Percentiles rank a stretch among this genome's conserved stretches.
These are phyloP conservation scores for Lacanobia oleracea DNA, from an alignment of 2,888 invertebrate species.

Conservation along the genomic window DNA sequence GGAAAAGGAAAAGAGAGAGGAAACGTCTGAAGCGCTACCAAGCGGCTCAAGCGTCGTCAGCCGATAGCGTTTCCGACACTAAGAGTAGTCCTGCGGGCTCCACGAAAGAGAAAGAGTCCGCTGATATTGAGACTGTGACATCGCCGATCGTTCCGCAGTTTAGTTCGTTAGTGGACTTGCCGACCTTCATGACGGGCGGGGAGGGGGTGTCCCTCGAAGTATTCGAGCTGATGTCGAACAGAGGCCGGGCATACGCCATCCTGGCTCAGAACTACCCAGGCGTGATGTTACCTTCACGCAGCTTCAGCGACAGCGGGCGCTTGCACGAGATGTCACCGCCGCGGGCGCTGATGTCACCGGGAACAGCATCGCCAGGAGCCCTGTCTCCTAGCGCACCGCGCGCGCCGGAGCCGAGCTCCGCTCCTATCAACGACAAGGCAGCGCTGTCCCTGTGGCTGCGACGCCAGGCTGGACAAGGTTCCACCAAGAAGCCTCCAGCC, in stretches of 20 bases:
- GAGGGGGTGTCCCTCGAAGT: conserved; percentile 95
- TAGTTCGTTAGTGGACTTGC: conserved; percentile 95
- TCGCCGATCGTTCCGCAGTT: conserved; percentile 89
- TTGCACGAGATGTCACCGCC: conserved; percentile 85
- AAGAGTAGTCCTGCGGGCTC: conserved; percentile 92
- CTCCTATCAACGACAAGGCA: conserved; percentile 83
- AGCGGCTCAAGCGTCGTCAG: conserved; percentile 89
- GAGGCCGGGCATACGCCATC: conserved; percentile 93
- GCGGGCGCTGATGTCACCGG: conserved; percentile 78
- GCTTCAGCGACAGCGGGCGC: conserved; percentile 92
- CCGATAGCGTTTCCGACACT: conserved; percentile 93
- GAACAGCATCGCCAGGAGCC: conserved; percentile 72
- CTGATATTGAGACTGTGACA: conserved; percentile 81
- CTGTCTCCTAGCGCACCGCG: conserved; percentile 66
- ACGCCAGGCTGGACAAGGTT: conserved; percentile 84
- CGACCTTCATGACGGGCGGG: conserved; percentile 95
- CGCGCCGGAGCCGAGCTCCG: conserved; percentile 68
- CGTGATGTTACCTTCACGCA: conserved; percentile 93
- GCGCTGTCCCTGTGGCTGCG: conserved; percentile 91
- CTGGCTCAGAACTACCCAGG: conserved; percentile 94
- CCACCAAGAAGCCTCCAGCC: conserved; percentile 91
- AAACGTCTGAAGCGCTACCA: conserved; percentile 89
- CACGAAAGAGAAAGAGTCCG: conserved; percentile 80
- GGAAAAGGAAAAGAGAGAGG: conserved; percentile 91
- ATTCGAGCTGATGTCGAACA: conserved; percentile 93